Percentiles rank a stretch among this genome's conserved stretches.
These are phyloP conservation scores for Odontesthes bonariensis DNA, from an alignment of 2,113 vertebrate species.

Conservation along the genomic window DNA sequence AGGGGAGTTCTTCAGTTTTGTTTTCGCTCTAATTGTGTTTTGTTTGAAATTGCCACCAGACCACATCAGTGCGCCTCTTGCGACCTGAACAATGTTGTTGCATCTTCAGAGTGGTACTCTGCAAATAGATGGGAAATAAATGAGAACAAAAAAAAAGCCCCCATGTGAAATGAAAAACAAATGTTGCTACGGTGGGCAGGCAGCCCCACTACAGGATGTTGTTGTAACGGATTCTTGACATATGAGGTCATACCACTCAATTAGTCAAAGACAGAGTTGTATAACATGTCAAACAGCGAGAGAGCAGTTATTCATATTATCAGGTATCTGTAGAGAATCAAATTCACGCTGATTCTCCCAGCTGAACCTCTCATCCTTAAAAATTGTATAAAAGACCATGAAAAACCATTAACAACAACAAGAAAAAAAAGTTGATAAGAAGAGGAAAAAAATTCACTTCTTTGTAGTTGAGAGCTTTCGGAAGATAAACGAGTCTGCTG, in stretches of 20 bases:
- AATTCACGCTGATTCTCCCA: neutral
- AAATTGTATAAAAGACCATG: neutral
- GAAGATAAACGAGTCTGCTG: conserved; percentile 14
- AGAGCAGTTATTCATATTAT: neutral
- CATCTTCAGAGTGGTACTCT: conserved; percentile 27
- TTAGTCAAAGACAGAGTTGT: conserved; percentile 6
- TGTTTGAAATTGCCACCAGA: conserved; percentile 47
- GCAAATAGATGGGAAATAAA: conserved; percentile 49
- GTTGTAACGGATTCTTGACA: conserved; percentile 30
- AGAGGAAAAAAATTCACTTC: neutral
- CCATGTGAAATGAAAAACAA: conserved; percentile 29
- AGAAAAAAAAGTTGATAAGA: neutral
- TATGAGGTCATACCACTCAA: conserved; percentile 15
- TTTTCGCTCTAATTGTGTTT: conserved; percentile 37
- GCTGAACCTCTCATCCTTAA: neutral
- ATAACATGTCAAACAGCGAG: conserved; percentile 14
- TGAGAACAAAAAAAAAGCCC: conserved; percentile 28
- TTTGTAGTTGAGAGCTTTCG: conserved; percentile 9
- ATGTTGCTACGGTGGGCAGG: neutral
- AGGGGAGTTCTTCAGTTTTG: conserved; percentile 19
- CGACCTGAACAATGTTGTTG: conserved; percentile 32
- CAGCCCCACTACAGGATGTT: neutral
- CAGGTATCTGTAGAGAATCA: neutral
- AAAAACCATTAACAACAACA: neutral
- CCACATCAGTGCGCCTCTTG: conserved; percentile 25